phyloP scores from a whole-genome alignment of 2,888 invertebrate genomes.

The Melieria picta region DNA sequence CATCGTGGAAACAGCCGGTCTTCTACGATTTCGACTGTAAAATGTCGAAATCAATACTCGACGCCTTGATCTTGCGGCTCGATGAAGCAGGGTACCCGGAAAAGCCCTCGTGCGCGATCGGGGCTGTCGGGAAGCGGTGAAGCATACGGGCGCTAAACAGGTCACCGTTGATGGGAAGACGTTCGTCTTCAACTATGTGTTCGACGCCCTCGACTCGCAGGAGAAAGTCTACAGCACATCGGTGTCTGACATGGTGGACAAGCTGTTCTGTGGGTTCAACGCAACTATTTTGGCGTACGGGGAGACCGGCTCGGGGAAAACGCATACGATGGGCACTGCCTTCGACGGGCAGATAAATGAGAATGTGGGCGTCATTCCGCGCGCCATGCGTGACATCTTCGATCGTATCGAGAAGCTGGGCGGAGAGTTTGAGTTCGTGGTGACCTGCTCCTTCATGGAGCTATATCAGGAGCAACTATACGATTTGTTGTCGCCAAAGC shows the following conservation, averaged over 20 bases:
- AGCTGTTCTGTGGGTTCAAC: constrained; percentile 90
- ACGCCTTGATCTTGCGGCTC: too few species aligned
- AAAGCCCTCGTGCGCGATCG: constrained; percentile 65
- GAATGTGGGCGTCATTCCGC: constrained; percentile 85
- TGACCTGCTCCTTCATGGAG: constrained; percentile 87
- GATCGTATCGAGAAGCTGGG: constrained; percentile 68
- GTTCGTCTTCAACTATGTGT: constrained; percentile 88
- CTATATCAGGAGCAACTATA: constrained; percentile 89
- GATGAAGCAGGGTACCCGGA: too few species aligned
- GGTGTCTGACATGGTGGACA: constrained; percentile 76
- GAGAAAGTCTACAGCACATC: constrained; percentile 78
- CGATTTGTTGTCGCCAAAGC: constrained; percentile 79
- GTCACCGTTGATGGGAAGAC: constrained; percentile 75
- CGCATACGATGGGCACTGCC: constrained; percentile 91
- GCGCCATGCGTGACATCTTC: constrained; percentile 86
- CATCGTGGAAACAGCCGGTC: too few species aligned
- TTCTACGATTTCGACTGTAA: too few species aligned
- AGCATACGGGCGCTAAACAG: constrained; percentile 75
- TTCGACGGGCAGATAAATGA: constrained; percentile 73
- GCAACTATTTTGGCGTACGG: constrained; percentile 95
- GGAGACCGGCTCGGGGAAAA: constrained; percentile 93
- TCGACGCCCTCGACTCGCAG: constrained; percentile 76
- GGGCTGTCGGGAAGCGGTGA: constrained; percentile 80
- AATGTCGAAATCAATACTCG: too few species aligned
- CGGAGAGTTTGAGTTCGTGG: constrained; percentile 71